Conservation (phyloP, 2,797 vertebrate species). For the Apodemus agrarius region DNA sequence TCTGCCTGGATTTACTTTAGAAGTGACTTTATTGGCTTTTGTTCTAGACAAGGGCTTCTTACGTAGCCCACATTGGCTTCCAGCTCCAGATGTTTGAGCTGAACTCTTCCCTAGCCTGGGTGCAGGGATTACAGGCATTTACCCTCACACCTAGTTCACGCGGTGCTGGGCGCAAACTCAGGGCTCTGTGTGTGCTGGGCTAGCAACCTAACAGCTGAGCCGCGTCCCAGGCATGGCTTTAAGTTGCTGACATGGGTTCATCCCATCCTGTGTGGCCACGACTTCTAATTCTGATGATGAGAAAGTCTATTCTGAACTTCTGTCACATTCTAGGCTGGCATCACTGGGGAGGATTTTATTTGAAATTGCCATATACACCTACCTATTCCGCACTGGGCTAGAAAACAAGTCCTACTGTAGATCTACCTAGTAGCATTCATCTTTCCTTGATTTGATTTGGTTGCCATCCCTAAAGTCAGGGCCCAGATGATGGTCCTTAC, state of each 20-base stretch:
- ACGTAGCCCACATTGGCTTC: background rate
- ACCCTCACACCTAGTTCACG: background rate
- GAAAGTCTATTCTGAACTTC: background rate
- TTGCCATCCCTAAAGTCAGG: slow-evolving; percentile 62
- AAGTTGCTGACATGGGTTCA: background rate
- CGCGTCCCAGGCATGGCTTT: background rate
- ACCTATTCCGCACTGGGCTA: slow-evolving; percentile 31
- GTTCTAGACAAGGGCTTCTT: background rate
- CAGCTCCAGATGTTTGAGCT: background rate
- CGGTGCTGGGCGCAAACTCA: background rate
- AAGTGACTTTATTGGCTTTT: background rate
- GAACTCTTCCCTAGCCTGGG: background rate
- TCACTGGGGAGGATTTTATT: background rate
- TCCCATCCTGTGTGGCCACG: background rate
- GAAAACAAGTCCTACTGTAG: slow-evolving; percentile 11
- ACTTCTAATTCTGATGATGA: background rate
- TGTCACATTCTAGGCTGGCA: background rate
- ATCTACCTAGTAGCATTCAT: slow-evolving; percentile 62
- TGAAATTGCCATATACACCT: background rate
- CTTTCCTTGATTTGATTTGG: slow-evolving; percentile 74
- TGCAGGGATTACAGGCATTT: background rate
- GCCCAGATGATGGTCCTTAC: slow-evolving; percentile 9
- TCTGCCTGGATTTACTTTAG: background rate
- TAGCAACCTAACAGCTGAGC: background rate
- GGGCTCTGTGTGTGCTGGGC: background rate